Evolutionary conservation across 92 coral and sea anemone genomes (phyloP), one percentile per base, ranked within the genome.

Genomic region (Umimayanthus chanpuru): DNA sequence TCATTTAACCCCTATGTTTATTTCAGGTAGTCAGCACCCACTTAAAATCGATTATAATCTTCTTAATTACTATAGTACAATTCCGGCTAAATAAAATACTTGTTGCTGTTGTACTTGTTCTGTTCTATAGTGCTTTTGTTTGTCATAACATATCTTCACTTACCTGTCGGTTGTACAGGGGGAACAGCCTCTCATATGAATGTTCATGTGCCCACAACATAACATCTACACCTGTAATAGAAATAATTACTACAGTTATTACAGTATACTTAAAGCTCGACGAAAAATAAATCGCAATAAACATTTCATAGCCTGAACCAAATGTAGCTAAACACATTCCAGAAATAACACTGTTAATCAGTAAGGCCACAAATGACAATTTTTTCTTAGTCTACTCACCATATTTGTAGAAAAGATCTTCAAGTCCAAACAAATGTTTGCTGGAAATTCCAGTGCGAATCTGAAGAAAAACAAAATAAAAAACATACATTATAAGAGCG

Each of bases 161-260:
- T 81, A 96, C 98, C 94, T 93, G 93, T 30, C 90, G 84, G 89
- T 96, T 87, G 91, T 92, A 96, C 25, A 96, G 55, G 8, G 98
- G 98, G 80, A 90, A 94, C 38, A 96, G 90, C 25, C 98, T 92
- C 79, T 96, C 98, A 72, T 93, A 96, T 30, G 96, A 93, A 92
- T 96, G 98, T n/a, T 96, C 98, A 91, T 96, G 98, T 29, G 98
- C 98, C 96, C 95, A 92, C 7, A 96, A 14, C 40, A 73, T 61
- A 61, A 96, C 40, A 86, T 96, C 98, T 49, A 96, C 98, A 79
- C 98, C 98, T 96, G 55, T 56, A 40, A 43, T 28, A 23, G n/a
- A 75, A 25, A 43, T 4, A 80, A 5, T 15, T 2, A 1, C 25
- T 2, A 47, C 8, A 47, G 8, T 47, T 7, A 32, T 32, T 32